phyloP scores from a whole-genome alignment of 1,140 invertebrate genomes.

The Bactericera cockerelli region DNA sequence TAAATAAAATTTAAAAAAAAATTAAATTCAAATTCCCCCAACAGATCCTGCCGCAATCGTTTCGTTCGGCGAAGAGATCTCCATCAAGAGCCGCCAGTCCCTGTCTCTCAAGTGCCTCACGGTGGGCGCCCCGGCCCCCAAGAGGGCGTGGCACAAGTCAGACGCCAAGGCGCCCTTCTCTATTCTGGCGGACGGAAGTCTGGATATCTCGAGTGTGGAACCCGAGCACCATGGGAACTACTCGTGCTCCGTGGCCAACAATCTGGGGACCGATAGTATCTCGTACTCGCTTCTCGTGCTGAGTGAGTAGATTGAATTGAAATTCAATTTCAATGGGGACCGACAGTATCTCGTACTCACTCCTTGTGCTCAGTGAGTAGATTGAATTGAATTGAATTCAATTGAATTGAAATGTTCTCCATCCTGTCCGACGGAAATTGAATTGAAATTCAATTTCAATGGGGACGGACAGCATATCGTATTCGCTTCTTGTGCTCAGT shows the following conservation, averaged over 20 bases:
- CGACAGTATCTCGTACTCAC: too few relatives aligned
- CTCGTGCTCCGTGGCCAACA: conserved; percentile 25
- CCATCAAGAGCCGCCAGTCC: conserved; percentile 35
- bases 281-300: conserved; percentile 33
- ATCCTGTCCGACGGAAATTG: too few relatives aligned
- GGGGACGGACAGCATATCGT: too few relatives aligned
- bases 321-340: too few relatives aligned
- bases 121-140: conserved; percentile 48
- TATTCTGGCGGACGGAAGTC: conserved; percentile 10
- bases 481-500: too few relatives aligned
- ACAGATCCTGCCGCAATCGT: conserved; percentile 45
- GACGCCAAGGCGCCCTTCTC: neutral
- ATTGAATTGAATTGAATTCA: too few relatives aligned
- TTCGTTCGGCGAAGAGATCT: conserved; percentile 38
- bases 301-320: conserved; percentile 31
- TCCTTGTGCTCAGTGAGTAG: too few relatives aligned
- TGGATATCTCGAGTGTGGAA: conserved; percentile 18
- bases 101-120: conserved; percentile 47
- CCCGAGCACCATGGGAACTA: conserved; percentile 24
- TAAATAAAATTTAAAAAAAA: too few relatives aligned
- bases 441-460: too few relatives aligned
- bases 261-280: conserved; percentile 32
- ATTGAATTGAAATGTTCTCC: too few relatives aligned
- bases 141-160: conserved; percentile 38
- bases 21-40: too few relatives aligned